phyloP scores from a whole-genome alignment of 2,888 invertebrate genomes.

The Byasa hedistus region DNA sequence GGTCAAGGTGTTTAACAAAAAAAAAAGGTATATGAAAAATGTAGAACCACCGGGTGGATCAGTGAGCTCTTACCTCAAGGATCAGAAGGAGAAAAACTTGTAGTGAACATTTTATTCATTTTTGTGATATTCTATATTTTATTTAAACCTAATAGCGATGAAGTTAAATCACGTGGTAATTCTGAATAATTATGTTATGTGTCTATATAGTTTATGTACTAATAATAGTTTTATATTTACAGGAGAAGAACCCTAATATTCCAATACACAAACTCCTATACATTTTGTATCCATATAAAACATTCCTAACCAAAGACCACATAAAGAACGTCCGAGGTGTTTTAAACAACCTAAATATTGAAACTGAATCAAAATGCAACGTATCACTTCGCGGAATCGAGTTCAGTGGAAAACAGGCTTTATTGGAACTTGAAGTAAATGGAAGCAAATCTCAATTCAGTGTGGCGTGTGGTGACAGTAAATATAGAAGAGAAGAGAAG shows the following conservation, averaged over 20 bases:
- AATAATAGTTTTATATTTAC: constrained; percentile 42
- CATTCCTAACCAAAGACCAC: constrained; percentile 89
- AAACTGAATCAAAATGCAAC: constrained; percentile 51
- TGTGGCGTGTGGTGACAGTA: constrained; percentile 61
- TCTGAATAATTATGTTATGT: no score
- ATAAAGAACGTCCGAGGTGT: constrained; percentile 85
- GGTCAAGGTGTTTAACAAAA: constrained; percentile 27
- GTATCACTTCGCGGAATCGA: constrained; percentile 49
- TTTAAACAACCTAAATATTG: constrained; percentile 81
- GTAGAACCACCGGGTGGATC: no score
- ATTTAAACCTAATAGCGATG: no score
- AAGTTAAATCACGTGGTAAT: no score
- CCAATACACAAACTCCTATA: constrained; percentile 85
- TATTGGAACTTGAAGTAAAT: constrained; percentile 67
- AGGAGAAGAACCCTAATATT: constrained; percentile 86
- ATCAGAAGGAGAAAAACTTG: no score
- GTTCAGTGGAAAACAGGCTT: constrained; percentile 55
- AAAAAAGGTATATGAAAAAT: no score
- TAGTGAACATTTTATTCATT: no score
- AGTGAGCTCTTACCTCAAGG: no score
- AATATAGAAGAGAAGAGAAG: constrained; percentile 44
- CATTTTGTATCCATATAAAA: constrained; percentile 90
- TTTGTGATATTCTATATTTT: no score
- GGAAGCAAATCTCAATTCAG: constrained; percentile 60
- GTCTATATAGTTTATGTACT: no score